Conservation (phyloP, 2,797 vertebrate species). For the Lepidocolaptes lacrymiger region DNA sequence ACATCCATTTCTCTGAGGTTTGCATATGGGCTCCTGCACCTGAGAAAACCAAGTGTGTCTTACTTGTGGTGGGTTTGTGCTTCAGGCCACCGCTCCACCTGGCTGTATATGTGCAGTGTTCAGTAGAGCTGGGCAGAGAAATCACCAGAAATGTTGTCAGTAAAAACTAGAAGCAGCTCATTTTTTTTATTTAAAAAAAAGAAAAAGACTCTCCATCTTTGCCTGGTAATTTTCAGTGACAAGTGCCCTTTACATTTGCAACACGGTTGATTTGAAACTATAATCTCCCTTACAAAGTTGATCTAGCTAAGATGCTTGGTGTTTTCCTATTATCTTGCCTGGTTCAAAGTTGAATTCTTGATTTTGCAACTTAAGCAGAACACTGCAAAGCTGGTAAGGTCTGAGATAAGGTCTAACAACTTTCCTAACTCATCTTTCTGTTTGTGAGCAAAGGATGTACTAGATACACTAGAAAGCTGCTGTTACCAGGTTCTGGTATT, state of each 20-base stretch:
- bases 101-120: background rate
- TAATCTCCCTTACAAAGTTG: background rate
- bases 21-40: background rate
- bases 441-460: background rate
- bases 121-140: background rate
- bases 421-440: background rate
- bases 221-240: background rate
- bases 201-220: background rate
- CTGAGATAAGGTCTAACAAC: background rate
- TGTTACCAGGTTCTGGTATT: background rate
- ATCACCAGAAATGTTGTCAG: conserved; percentile 39
- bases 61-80: background rate
- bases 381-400: background rate
- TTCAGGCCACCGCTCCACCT: background rate
- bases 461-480: background rate
- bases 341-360: conserved; percentile 3
- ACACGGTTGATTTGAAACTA: background rate
- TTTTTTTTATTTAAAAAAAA: background rate
- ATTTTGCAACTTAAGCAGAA: background rate
- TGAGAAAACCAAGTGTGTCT: background rate
- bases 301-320: conserved; percentile 10
- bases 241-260: background rate
- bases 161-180: conserved; percentile 32
- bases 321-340: background rate
- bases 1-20: background rate